Conservation (phyloP, 2,888 invertebrate genomes). For the Pogonocherus hispidulus region DNA sequence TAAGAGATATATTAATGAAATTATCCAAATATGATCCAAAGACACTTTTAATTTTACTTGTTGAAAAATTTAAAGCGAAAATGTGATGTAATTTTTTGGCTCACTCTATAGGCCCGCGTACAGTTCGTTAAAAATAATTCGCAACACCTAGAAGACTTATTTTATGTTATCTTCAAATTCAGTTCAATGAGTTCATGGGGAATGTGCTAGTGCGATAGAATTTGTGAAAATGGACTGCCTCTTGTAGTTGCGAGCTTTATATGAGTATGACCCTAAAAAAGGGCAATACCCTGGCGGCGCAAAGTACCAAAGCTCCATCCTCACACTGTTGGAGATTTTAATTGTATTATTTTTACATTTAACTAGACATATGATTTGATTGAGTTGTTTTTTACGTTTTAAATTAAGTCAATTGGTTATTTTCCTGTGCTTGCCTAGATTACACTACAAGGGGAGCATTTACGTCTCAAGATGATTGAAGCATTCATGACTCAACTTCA, state of each 20-base stretch:
- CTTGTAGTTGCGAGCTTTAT: not conserved
- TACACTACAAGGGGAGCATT: conserved; percentile 34
- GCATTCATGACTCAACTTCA: not conserved
- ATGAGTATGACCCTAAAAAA: conserved; percentile 23
- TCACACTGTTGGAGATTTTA: conserved; percentile 40
- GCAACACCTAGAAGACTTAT: too few relatives aligned
- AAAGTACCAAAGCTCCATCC: conserved; percentile 30
- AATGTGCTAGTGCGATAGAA: too few relatives aligned
- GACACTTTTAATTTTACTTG: too few relatives aligned
- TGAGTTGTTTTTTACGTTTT: conserved; percentile 48
- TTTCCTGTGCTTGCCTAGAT: conserved; percentile 37
- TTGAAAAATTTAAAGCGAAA: too few relatives aligned
- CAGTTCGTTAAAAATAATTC: too few relatives aligned
- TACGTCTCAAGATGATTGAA: conserved; percentile 25
- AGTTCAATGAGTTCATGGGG: too few relatives aligned
- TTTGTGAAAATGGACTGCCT: too few relatives aligned
- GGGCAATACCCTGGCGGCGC: conserved; percentile 40
- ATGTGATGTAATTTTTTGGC: too few relatives aligned
- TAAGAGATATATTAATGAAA: too few relatives aligned
- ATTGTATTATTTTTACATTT: conserved; percentile 46
- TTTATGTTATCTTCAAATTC: too few relatives aligned
- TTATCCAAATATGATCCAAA: too few relatives aligned
- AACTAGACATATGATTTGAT: conserved; percentile 43
- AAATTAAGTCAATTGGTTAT: conserved; percentile 48
- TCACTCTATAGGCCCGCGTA: too few relatives aligned